Evolutionary conservation across 2,888 invertebrate species (phyloP), one percentile per base, ranked within the genome.

Genomic region (Clistopyga incitator): DNA sequence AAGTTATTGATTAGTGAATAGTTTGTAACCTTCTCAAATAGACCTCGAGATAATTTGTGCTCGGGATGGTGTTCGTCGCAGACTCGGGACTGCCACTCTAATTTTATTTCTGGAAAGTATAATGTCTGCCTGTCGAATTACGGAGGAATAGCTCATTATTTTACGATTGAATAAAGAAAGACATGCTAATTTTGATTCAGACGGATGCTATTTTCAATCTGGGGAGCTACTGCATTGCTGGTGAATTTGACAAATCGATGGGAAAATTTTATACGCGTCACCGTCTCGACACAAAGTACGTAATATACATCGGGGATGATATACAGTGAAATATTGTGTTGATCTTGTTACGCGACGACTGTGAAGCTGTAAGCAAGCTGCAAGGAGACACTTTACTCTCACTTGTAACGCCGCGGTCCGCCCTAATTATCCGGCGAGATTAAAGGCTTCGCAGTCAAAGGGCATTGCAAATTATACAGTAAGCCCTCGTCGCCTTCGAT

Each of bases 391-490:
- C 81, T 85, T 82, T 52, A 56, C 78, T 50, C 82, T 65, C 59
- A 75, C 64, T 81, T 82, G 86, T 80, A 82, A 61, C 79, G 59
- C 61, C 74, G 68, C 75, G 78, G 68, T 80, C 77, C 84, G 76
- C 56, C 76, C 84, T 85, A 85, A 86, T 86, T 82, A 86, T 84
- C 80, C 76, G 47, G 67, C 52, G 78, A 84, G 85, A 85, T 85
- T 82, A 86, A 86, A 83, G 85, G 85, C 81, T 78, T 25, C 76
- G 72, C 56, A 82, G 84, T 80, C 85, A 86, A 85, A 86, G 85
- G 76, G 86, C 85, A 86, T 85, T 78, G 77, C 80, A 80, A 80
- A 85, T 85, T 84, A 78, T 61, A 78, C 71, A 81, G 65, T 59
- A 42, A 61, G 47, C 20, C 61, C 59, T 80, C 67, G 80, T 84